phyloP scores from a whole-genome alignment of 53 echinoderm and acorn worm species.

The Antedon mediterranea region DNA sequence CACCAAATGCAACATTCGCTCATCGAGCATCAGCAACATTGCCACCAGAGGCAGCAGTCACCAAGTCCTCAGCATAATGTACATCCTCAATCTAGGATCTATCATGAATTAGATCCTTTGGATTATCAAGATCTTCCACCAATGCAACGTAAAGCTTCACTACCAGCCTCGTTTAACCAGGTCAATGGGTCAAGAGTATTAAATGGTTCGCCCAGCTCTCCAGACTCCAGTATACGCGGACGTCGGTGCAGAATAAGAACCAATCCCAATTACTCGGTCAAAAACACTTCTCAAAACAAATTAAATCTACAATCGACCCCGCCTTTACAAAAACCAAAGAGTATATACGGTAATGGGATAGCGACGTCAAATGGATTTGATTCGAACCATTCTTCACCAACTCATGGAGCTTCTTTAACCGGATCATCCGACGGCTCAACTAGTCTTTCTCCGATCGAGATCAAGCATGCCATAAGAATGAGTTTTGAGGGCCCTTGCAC shows the following conservation, averaged over 20 bases:
- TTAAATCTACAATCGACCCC: constrained; percentile 31
- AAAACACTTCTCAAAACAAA: constrained; percentile 47
- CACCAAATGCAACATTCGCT: constrained; percentile 19
- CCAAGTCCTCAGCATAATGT: constrained; percentile 8
- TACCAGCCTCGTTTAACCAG: constrained; percentile 84
- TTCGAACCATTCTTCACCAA: neutral
- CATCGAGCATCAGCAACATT: constrained; percentile 7
- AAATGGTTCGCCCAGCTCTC: constrained; percentile 45
- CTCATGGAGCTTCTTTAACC: neutral
- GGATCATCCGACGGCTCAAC: constrained; percentile 12
- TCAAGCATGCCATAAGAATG: constrained; percentile 79
- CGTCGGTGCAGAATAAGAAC: constrained; percentile 75
- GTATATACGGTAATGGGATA: constrained; percentile 15
- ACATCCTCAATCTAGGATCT: neutral
- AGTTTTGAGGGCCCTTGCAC: constrained; percentile 71
- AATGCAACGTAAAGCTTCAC: constrained; percentile 76
- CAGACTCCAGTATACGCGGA: constrained; percentile 41
- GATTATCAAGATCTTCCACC: constrained; percentile 4
- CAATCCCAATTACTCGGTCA: constrained; percentile 75
- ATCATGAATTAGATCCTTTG: constrained; percentile 1
- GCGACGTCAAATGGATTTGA: constrained; percentile 25
- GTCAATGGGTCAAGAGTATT: constrained; percentile 67
- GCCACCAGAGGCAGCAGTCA: constrained; percentile 4
- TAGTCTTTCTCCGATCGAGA: constrained; percentile 66
- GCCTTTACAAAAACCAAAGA: neutral